Evolutionary conservation across 2,888 invertebrate species (phyloP), one percentile per base, ranked within the genome.

Genomic region (Pammene fasciana): DNA sequence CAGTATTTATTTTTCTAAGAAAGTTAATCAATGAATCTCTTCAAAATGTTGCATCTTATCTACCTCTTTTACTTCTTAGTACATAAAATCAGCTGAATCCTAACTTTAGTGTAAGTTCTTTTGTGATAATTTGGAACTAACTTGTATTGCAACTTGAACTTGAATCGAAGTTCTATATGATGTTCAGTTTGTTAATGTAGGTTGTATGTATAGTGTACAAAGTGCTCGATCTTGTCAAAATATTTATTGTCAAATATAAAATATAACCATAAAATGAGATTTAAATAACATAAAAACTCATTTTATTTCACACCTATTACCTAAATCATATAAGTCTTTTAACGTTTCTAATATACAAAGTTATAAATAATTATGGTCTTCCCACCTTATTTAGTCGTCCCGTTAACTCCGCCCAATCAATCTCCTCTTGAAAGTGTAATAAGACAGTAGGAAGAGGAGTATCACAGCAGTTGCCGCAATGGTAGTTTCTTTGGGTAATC

Each of bases 201-300:
- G 80, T 76, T 85, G 85, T 84, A 85, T 85, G 84, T 84, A 85
- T 82, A 86, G 81, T 92, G 90, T 91, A 91, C 81, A 88, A 90
- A 90, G 86, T 86, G 90, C 90, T 89, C 83, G 86, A 87, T 92
- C 91, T 91, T 91, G 90, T 92, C 91, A 91, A 87, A 88, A 84
- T 92, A 92, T 92, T 92, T 92, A 92, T 92, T 92, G 82, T 89
- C 83, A 84, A 89, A 88, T 89, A 91, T 88, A 90, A 71, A 71
- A 71, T 68, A 68, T 71, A 71, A 65, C 65, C 70, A 65, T 70
- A 70, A 61, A 68, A 68, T 71, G 68, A 56, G 56, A 61, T 56
- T 64, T 68, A 18, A 46, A 57, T 62, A 70, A 68, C 65, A 45
- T 52, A 26, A 45, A 54, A n/a, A 59, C 11, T 70, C 4, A 65